A percentile compares a stretch with the other conserved stretches of the same genome.
Conservation (phyloP, 2,888 invertebrate species). For the Notocelia uddmanniana region DNA sequence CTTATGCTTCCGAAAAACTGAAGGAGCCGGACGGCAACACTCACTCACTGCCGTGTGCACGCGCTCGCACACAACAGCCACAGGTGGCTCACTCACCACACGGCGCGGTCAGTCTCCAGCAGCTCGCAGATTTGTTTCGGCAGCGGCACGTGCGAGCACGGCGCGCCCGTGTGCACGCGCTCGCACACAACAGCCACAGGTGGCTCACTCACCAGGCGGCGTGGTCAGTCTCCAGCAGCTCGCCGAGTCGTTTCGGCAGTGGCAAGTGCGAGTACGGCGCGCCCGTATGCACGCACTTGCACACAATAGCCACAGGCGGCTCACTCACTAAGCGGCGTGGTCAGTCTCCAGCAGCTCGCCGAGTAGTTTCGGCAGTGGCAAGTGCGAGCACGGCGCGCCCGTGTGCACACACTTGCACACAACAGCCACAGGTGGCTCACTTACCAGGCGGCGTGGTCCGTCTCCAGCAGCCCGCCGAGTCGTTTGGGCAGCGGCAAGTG, state of each 20-base stretch:
- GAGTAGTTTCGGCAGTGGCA: conserved; percentile 90
- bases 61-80: too few relatives aligned
- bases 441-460: conserved; percentile 94
- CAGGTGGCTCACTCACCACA: conserved; percentile 83
- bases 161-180: conserved; percentile 77
- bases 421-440: too few relatives aligned
- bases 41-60: too few relatives aligned
- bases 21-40: too few relatives aligned
- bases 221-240: conserved; percentile 95
- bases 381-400: conserved; percentile 88
- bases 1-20: too few relatives aligned
- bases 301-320: too few relatives aligned
- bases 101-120: conserved; percentile 94
- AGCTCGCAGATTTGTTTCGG: conserved; percentile 92
- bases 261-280: conserved; percentile 93
- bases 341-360: conserved; percentile 95
- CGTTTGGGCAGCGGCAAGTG: conserved; percentile 90
- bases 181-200: conserved; percentile 49
- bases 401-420: conserved; percentile 73
- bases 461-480: conserved; percentile 94
- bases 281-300: conserved; percentile 85
- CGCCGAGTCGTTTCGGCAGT: conserved; percentile 95
- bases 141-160: conserved; percentile 93
- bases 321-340: conserved; percentile 91
- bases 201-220: conserved; percentile 91